Conservation (phyloP, 92 coral and sea anemone species). For the Chrysogorgia sp. region DNA sequence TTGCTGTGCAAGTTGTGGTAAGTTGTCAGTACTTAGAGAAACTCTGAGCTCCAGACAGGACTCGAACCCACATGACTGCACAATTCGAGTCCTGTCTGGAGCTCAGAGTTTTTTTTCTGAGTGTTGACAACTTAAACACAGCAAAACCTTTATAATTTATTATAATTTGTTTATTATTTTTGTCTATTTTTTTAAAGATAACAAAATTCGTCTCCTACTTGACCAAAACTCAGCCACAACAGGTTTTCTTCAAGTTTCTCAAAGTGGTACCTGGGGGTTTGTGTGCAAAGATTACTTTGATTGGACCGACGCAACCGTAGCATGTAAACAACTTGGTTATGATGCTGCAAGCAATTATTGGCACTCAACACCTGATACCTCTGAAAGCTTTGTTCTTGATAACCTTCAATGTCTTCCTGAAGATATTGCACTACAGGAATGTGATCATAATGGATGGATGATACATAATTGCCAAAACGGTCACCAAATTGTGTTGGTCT, state of each 20-base stretch:
- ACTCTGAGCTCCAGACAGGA: too few relatives aligned
- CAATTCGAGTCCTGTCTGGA: too few relatives aligned
- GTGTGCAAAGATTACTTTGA: constrained; percentile 2
- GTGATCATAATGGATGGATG: neutral
- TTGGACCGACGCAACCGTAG: neutral
- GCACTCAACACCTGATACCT: neutral
- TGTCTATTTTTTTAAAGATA: neutral
- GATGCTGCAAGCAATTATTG: neutral
- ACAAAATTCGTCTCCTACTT: constrained; percentile 2
- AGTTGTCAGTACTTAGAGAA: too few relatives aligned
- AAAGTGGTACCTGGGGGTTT: neutral
- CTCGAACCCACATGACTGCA: too few relatives aligned
- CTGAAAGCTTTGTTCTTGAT: neutral
- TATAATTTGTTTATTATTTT: neutral
- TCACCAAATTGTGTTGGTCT: neutral
- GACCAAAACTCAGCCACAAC: neutral
- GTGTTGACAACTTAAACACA: too few relatives aligned
- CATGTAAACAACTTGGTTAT: constrained; percentile 28
- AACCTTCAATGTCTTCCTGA: neutral
- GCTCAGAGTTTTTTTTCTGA: too few relatives aligned
- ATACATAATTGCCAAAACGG: neutral
- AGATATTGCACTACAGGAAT: constrained; percentile 13
- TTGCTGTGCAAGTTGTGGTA: too few relatives aligned
- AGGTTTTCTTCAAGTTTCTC: constrained; percentile 3
- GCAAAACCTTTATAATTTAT: too few relatives aligned